These are phyloP conservation scores for Willowsia nigromaculata DNA, from an alignment of 2,888 invertebrate genomes.

Conservation along the genomic window DNA sequence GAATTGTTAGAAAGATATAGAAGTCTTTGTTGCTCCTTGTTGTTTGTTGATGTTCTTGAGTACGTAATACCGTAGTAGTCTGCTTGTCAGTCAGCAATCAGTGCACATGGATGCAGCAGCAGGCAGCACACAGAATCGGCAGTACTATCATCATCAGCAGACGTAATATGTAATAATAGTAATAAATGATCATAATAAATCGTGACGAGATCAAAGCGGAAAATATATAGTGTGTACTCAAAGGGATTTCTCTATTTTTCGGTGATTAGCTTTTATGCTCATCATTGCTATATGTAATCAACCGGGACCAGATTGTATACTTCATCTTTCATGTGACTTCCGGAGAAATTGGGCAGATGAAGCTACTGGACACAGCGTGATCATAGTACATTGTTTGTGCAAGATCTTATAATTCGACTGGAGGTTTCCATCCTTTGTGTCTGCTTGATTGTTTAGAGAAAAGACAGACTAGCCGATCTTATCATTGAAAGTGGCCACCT, in stretches of 20 bases:
- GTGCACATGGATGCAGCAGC: slow-evolving; percentile 54
- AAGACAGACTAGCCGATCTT: background rate
- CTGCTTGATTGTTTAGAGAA: background rate
- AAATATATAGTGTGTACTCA: background rate
- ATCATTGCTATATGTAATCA: background rate
- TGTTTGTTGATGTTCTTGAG: slow-evolving; percentile 33
- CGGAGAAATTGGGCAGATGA: background rate
- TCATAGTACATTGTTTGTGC: background rate
- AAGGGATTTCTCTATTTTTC: background rate
- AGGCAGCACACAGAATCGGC: background rate
- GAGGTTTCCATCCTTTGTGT: background rate
- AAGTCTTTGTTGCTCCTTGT: slow-evolving; percentile 46
- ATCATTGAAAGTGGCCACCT: background rate
- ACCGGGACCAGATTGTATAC: background rate
- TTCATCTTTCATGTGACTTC: background rate
- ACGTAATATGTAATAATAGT: slow-evolving; percentile 22
- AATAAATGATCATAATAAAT: background rate
- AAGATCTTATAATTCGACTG: background rate
- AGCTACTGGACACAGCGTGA: background rate
- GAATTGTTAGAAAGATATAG: slow-evolving; percentile 3
- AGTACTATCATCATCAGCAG: background rate
- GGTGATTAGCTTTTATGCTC: background rate
- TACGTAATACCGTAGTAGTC: slow-evolving; percentile 58
- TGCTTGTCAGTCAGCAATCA: slow-evolving; percentile 57
- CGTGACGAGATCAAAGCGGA: background rate